Evolutionary conservation across 1,140 invertebrate species (phyloP), one percentile per base, ranked within the genome.

Genomic region (Ceratosolen fusciceps): DNA sequence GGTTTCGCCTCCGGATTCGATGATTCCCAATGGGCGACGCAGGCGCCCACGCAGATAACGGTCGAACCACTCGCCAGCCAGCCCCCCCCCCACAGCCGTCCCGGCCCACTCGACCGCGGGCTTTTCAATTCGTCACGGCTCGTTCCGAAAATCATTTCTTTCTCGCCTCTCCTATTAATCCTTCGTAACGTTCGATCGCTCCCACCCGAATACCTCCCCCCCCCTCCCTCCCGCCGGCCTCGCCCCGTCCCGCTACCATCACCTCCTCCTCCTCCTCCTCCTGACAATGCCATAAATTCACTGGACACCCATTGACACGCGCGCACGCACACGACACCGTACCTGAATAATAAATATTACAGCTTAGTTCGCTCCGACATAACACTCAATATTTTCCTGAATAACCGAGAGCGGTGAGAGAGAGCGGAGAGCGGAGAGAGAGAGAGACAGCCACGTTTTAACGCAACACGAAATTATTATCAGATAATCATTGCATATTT

Each of bases 41-140:
- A 16, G 5, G 62, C 70, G 70, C 79, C 81, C 71, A 82, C 80
- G 76, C 77, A 65, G 47, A 72, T 83, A 83, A 83, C 83, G 81
- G 78, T 72, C 43, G 24, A 10, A n/a, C n/a, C 24, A 21, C 26
- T 14, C 31, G 37, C 24, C 16, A 2, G 10, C 21, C 21, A 14
- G 31, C 54, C 52, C 24, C 34, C 0, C 16, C 72, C n/a, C n/a
- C n/a, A n/a, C n/a, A n/a, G n/a, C n/a, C n/a, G n/a, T n/a, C n/a
- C n/a, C n/a, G n/a, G n/a, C n/a, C n/a, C n/a, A n/a, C n/a, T n/a
- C n/a, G n/a, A n/a, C n/a, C n/a, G n/a, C n/a, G n/a, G 26, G 26
- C 52, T 73, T 58, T 56, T 58, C 34, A 52, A 74, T 74, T 39
- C 56, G 26, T 21, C 37, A 21, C 34, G 19, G 19, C 56, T 60